Percentiles rank a stretch among this genome's conserved stretches.
These are phyloP conservation scores for Tribolium freemani DNA, from an alignment of 2,888 invertebrate genomes.

Conservation along the genomic window DNA sequence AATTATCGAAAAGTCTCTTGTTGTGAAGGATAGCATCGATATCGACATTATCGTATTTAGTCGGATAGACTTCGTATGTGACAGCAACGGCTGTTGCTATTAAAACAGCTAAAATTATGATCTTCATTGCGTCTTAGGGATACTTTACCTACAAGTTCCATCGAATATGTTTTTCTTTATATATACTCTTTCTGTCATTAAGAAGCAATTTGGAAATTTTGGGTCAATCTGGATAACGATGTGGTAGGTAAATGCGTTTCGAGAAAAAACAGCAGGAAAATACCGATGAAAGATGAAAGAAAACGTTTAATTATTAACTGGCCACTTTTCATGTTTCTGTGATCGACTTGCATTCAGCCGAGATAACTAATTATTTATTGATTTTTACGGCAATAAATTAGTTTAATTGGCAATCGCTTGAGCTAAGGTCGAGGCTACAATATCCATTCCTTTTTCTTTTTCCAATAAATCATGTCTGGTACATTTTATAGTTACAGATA, in stretches of 20 bases:
- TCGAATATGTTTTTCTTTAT: background rate
- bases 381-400: background rate
- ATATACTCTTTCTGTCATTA: conserved; percentile 3
- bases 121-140: conserved; percentile 31
- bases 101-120: conserved; percentile 19
- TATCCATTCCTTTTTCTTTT: background rate
- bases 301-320: background rate
- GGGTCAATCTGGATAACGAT: background rate
- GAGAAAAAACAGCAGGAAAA: background rate
- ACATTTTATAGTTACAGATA: background rate
- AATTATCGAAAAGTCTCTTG: conserved; percentile 31
- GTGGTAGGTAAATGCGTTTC: background rate
- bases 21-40: conserved; percentile 37
- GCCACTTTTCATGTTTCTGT: background rate
- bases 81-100: conserved; percentile 21
- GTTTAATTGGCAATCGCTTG: background rate
- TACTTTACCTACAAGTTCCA: background rate
- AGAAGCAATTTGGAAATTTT: conserved; percentile 13
- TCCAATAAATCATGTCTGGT: background rate
- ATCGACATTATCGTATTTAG: conserved; percentile 43
- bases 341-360: background rate
- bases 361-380: background rate
- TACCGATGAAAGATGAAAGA: background rate
- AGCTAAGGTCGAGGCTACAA: background rate
- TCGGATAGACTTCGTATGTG: conserved; percentile 34